Conservation (phyloP, 2,113 vertebrate genomes). For the Trogon surrucura region DNA sequence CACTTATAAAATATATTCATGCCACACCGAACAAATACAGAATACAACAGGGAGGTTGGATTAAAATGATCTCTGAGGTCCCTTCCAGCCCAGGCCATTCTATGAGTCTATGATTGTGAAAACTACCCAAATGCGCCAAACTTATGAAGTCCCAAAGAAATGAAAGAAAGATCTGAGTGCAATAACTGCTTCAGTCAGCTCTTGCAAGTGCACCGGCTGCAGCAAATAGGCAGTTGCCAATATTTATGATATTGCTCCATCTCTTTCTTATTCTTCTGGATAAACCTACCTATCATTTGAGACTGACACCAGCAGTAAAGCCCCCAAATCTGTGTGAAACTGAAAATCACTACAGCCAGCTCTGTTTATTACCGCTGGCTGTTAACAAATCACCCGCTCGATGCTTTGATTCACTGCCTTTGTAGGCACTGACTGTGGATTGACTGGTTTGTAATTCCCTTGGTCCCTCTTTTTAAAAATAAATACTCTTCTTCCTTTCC, state of each 20-base stretch:
- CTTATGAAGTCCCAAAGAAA: neutral
- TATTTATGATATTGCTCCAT: neutral
- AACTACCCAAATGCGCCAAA: fast-evolving
- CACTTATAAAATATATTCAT: neutral
- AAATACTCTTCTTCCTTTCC: neutral
- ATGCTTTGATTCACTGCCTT: neutral
- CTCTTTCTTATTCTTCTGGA: neutral
- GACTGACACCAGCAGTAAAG: neutral
- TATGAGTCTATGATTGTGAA: too few species aligned
- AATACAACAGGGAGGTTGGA: too few species aligned
- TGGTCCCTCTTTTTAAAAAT: neutral
- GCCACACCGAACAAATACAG: neutral
- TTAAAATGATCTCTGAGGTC: too few species aligned
- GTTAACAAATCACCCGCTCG: neutral
- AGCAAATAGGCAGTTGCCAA: neutral
- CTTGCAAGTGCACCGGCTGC: neutral
- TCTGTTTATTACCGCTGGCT: neutral
- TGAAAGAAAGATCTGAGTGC: neutral
- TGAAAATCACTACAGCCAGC: neutral
- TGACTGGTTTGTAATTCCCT: neutral
- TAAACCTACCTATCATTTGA: neutral
- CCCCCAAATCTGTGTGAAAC: neutral
- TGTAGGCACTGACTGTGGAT: neutral
- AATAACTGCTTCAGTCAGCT: neutral
- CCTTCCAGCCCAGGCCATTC: too few species aligned